Base-by-base conservation (phyloP, 2,888 invertebrate species). In the Sphecodes monilicornis region DNA sequence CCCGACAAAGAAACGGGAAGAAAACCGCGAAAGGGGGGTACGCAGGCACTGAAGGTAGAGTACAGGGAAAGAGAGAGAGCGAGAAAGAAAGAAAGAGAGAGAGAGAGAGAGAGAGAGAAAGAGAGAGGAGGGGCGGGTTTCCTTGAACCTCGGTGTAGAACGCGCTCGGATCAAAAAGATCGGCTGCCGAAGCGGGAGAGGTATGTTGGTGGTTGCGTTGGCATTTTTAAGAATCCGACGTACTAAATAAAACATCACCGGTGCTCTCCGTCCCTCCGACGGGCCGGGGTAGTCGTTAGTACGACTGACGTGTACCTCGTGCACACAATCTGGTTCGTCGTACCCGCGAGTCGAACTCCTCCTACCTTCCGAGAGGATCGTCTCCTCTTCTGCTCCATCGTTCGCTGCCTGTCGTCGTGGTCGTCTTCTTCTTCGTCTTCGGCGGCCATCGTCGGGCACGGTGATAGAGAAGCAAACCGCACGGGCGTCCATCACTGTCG, bases 221-320 rank as follows among this genome's bases (percentile, higher is more conserved):
- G 84, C 72, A 92, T 92, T 93, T 93, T 93, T 91, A 89, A 90
- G 91, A 90, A 91, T 91, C 89, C 89, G 88, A 91, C 50, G 90
- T 92, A 91, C 93, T 93, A 94, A 93, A 93, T 93, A 93, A 93
- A 94, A 94, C 93, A 93, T 93, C 93, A 93, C 92, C 93, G 88
- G 72, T 66, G 41, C 86, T 32, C 76, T 41, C 57, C 32, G 36
- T 76, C 66, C 36, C 64, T 70, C 50, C 3, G 50, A 50, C 54
- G 79, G 80, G 85, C 29, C 22, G 72, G 80, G 71, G 88, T 82
- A 90, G 91, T 93, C 93, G 93, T 94, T 93, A 93, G 93, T 93
- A 93, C 92, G 91, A 92, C 91, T 93, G 92, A 93, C 93, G 92
- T 93, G 93, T 93, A 93, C 90, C 92, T 93, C 91, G 90, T 88